Evolutionary conservation across 2,888 invertebrate genomes (phyloP).

Genomic region (Pachliopta kotzebuea): DNA sequence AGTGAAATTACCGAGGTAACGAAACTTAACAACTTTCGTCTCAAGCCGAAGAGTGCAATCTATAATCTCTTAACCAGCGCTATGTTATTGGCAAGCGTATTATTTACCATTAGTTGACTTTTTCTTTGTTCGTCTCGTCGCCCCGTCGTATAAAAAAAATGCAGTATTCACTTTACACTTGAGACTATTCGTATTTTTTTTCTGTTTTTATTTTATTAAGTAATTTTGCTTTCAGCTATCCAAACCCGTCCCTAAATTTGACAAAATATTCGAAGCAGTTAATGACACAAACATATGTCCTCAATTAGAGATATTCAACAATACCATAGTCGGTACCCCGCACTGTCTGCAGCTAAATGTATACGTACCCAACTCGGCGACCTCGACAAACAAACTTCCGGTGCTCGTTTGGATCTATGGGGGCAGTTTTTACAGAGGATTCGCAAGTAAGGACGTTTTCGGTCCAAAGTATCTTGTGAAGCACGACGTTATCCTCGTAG

Average conservation of each 20-base stretch:
- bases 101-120: no score
- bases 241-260: conserved; percentile 40
- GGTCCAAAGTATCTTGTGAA: conserved; percentile 49
- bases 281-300: conserved; percentile 50
- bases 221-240: conserved; percentile 41
- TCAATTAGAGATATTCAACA: conserved; percentile 40
- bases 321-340: conserved; percentile 38
- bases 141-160: no score
- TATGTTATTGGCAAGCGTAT: no score
- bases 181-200: no score
- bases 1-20: no score
- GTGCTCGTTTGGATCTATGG: conserved; percentile 55
- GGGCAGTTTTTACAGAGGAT: conserved; percentile 45
- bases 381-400: conserved; percentile 42
- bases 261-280: conserved; percentile 45
- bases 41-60: no score
- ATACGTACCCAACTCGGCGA: conserved; percentile 46
- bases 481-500: conserved; percentile 52
- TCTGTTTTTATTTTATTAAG: no score
- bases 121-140: no score
- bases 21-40: no score
- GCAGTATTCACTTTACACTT: no score
- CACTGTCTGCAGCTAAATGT: conserved; percentile 53
- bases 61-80: no score
- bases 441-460: conserved; percentile 36